Base-by-base conservation (phyloP, 2,888 invertebrate species). In the Acanthosepion esculentum region DNA sequence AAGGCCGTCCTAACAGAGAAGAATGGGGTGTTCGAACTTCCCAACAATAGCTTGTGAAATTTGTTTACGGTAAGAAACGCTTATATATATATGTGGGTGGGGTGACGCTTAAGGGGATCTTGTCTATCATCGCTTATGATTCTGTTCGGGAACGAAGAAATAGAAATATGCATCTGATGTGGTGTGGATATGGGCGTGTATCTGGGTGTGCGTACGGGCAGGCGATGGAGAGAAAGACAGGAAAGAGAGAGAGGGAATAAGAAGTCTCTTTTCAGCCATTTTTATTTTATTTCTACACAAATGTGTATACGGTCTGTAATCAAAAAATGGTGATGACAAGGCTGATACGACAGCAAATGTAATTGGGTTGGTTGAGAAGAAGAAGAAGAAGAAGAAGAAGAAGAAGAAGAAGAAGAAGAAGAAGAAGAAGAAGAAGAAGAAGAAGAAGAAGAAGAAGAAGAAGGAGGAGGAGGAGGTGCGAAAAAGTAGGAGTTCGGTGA, bases 221-320 rank as follows among this genome's bases (percentile, higher is more conserved):
- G 6, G 10, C 26, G 26, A 26, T 0, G 64, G 12, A 29, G 64
- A 8, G 12, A 29, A 29, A 5, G n/a, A 29, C 0, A n/a, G 18
- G 8, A 78, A 20, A 29, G 26, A 78, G 78, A 78, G 20, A 59
- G 23, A 23, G 5, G 23, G 59, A 78, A 15, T 6, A 78, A n/a
- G 15, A 29, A 12, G 2, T n/a, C n/a, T n/a, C n/a, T 78, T 78
- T n/a, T 29, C 78, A 8, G 78, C n/a, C 78, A 78, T 78, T 78
- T 29, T 78, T 15, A 20, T 59, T 59, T 59, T 15, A 20, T 59
- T 59, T 59, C 59, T 59, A 23, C 23, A 78, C 29, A n/a, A 29
- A 78, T n/a, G 78, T n/a, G 78, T 78, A n/a, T 29, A 78, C 78
- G n/a, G 78, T 78, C 78, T 78, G n/a, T 78, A 78, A 78, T 78